Evolutionary conservation across 1,140 invertebrate species (phyloP).

Genomic region (Diachasma alloeum): DNA sequence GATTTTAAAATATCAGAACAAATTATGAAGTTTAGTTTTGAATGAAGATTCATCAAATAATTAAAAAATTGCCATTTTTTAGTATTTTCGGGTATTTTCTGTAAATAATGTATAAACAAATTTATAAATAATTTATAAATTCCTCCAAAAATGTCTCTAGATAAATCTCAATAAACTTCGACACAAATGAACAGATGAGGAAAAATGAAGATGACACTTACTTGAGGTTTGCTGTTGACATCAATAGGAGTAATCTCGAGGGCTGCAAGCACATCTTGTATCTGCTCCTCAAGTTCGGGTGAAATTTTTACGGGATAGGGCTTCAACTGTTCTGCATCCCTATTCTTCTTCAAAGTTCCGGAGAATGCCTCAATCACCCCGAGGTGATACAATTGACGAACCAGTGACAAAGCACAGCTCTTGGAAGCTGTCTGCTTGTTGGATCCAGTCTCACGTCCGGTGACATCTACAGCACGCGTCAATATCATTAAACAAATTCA

Average conservation of each 20-base stretch:
- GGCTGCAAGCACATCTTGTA: conserved; percentile 72
- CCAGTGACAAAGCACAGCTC: conserved; percentile 93
- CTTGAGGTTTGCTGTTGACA: conserved; percentile 8
- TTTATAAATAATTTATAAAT: too few relatives aligned
- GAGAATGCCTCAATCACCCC: conserved; percentile 90
- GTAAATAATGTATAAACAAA: too few relatives aligned
- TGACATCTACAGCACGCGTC: conserved; percentile 68
- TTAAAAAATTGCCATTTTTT: too few relatives aligned
- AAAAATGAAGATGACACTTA: too few relatives aligned
- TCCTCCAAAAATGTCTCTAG: too few relatives aligned
- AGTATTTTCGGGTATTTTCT: too few relatives aligned
- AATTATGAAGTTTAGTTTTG: too few relatives aligned
- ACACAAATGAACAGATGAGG: too few relatives aligned
- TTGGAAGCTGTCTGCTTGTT: conserved; percentile 97
- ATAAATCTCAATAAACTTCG: too few relatives aligned
- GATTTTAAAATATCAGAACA: too few relatives aligned
- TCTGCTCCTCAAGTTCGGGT: conserved; percentile 71
- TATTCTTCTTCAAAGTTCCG: conserved; percentile 87
- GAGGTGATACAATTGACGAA: conserved; percentile 94
- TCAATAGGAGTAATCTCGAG: conserved; percentile 70
- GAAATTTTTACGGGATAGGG: conserved; percentile 82
- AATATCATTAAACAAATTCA: neutral
- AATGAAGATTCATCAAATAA: too few relatives aligned
- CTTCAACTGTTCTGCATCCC: conserved; percentile 75
- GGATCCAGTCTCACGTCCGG: conserved; percentile 89